Base-by-base conservation (phyloP, 2,888 invertebrate species). In the Chydorus sphaericus region DNA sequence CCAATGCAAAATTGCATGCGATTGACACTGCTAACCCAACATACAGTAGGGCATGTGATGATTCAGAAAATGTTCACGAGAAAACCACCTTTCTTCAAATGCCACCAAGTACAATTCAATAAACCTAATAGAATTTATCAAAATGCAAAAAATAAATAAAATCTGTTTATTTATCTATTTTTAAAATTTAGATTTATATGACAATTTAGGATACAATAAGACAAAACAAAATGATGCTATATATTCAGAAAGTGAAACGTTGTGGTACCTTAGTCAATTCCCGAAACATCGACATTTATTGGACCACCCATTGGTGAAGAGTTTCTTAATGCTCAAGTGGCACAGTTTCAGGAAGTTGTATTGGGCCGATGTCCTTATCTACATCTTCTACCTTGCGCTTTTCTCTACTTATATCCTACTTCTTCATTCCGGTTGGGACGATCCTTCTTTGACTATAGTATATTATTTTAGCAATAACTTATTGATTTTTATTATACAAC, bases 321-420 rank as follows among this genome's bases (percentile, higher is more conserved):
- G 60, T 48, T 88, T 87, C 63, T 69, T 88, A 4, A 82, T 82
- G 63, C 73, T 88, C 58, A 88, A 88, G 68, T 88, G 87, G 86
- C 80, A 82, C 67, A 75, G 81, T 59, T 80, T 88, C 60, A 79
- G 83, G 56, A 76, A 79, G 60, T 73, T 85, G 31, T 84, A 86
- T 65, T 82, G 78, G 61, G 72, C 79, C 2, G 87, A 88, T 65
- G 77, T 87, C 31, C 68, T 78, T 3, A 78, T 85, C 62, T 88
- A 86, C 67, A 68, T 81, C 0, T 65, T 81, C 0, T 80, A 86
- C 63, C 82, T 83, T 68, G 61, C 79, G 10, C 75, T 81, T 50
- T 71, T 88, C 56, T 79, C 84, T 33, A 65, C 74, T 1, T 85
- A 85, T 64, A 82, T 86, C 44, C 73, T 85, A 60, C 11, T 56